A percentile compares a stretch with the other conserved stretches of the same genome.
phyloP scores from a whole-genome alignment of 2,888 invertebrate species.

The Caradrina clavipalpis region DNA sequence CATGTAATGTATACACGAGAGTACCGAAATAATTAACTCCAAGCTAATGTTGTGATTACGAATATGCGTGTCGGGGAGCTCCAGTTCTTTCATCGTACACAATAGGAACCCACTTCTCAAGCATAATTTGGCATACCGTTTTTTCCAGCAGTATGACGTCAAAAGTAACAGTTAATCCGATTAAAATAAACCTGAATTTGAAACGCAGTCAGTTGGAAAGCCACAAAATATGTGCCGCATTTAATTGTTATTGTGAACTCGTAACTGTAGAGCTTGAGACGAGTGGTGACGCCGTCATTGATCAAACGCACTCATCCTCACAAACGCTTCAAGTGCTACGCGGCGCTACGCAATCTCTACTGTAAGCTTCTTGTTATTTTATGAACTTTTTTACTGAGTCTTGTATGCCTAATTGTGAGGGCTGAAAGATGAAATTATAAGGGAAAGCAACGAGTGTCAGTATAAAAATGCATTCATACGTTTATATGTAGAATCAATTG shows the following conservation, averaged over 20 bases:
- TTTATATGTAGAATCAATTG: conserved; percentile 16
- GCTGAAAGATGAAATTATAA: neutral
- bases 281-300: conserved; percentile 58
- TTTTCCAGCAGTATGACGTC: conserved; percentile 79
- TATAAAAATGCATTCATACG: conserved; percentile 2
- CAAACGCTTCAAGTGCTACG: conserved; percentile 69
- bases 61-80: conserved; percentile 67
- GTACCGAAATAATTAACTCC: conserved; percentile 58
- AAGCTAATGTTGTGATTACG: conserved; percentile 54
- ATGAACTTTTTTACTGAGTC: conserved; percentile 9
- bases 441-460: neutral
- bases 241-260: conserved; percentile 70
- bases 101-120: conserved; percentile 87
- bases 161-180: conserved; percentile 83
- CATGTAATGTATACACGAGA: conserved; percentile 33
- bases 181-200: conserved; percentile 79
- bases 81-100: conserved; percentile 77
- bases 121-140: conserved; percentile 89
- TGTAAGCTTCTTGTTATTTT: conserved; percentile 35
- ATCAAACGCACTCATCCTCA: conserved; percentile 65
- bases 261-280: conserved; percentile 59
- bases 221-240: conserved; percentile 71
- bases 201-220: conserved; percentile 74
- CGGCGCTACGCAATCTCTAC: conserved; percentile 70
- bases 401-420: conserved; percentile 7